These are phyloP conservation scores for Microctenopoma lineatum DNA, from an alignment of 2,797 vertebrate genomes.

Conservation along the genomic window DNA sequence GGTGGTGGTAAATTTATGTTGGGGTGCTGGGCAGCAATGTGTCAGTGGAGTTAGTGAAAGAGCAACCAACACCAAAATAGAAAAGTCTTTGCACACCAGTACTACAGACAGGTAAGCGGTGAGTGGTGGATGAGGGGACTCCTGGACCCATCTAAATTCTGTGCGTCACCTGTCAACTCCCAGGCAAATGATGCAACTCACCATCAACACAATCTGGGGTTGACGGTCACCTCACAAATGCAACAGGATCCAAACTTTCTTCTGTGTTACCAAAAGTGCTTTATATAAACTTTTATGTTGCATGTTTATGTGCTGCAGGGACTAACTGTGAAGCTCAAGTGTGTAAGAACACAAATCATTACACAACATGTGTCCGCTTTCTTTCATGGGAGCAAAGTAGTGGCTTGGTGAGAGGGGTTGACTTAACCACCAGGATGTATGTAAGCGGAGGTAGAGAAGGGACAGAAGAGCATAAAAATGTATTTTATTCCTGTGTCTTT, in stretches of 20 bases:
- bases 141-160: slow-evolving; percentile 18
- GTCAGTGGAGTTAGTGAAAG: neutral
- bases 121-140: slow-evolving; percentile 6
- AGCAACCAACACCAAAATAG: neutral
- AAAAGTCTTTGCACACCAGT: too few species aligned
- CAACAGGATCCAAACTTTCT: neutral
- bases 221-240: slow-evolving; percentile 15
- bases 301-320: too few species aligned
- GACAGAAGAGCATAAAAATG: neutral
- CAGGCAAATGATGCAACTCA: slow-evolving; percentile 12
- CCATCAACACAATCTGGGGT: neutral
- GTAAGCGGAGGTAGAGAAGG: neutral
- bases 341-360: neutral
- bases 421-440: neutral
- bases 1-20: neutral
- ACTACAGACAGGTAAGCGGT: too few species aligned
- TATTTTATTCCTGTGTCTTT: too few species aligned
- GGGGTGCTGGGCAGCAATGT: neutral
- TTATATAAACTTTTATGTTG: too few species aligned
- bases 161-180: slow-evolving; percentile 12
- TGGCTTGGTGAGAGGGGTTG: neutral
- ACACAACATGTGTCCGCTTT: neutral
- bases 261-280: too few species aligned
- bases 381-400: slow-evolving; percentile 2
- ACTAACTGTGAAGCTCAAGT: neutral